These are phyloP conservation scores for Ostrea edulis DNA, from an alignment of 1,140 invertebrate species.

Conservation along the genomic window DNA sequence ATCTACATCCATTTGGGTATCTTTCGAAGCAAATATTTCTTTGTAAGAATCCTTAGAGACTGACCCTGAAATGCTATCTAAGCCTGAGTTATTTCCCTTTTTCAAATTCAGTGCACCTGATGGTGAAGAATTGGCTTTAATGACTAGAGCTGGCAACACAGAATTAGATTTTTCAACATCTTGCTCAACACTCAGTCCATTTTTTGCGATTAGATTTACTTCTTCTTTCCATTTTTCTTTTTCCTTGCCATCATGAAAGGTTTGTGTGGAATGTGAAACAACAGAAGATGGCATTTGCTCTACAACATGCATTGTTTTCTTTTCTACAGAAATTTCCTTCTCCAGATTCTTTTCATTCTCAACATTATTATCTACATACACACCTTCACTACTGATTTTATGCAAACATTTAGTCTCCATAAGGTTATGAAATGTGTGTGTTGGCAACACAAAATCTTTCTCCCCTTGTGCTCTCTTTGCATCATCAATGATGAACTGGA, in stretches of 20 bases:
- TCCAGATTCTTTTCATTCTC: background rate
- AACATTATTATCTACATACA: background rate
- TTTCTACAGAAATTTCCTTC: background rate
- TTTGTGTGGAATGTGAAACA: background rate
- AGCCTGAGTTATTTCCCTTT: background rate
- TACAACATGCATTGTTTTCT: background rate
- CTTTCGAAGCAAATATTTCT: background rate
- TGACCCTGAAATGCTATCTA: background rate
- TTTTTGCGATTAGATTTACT: background rate
- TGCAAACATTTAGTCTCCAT: background rate
- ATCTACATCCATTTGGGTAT: background rate
- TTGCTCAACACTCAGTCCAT: background rate
- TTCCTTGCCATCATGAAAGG: background rate
- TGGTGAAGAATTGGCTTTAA: background rate
- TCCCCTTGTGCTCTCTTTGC: constrained; percentile 50
- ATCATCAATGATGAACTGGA: constrained; percentile 66
- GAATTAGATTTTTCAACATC: background rate
- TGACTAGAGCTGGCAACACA: background rate
- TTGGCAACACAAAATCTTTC: constrained; percentile 60
- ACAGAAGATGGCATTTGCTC: background rate
- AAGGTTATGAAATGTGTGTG: constrained; percentile 30
- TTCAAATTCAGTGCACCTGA: background rate
- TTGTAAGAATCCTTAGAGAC: background rate
- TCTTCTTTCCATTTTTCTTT: background rate
- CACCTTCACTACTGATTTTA: background rate